A percentile compares a stretch with the other conserved stretches of the same genome.
Evolutionary conservation across 2,797 vertebrate genomes (phyloP).

Genomic region (Artibeus jamaicensis): DNA sequence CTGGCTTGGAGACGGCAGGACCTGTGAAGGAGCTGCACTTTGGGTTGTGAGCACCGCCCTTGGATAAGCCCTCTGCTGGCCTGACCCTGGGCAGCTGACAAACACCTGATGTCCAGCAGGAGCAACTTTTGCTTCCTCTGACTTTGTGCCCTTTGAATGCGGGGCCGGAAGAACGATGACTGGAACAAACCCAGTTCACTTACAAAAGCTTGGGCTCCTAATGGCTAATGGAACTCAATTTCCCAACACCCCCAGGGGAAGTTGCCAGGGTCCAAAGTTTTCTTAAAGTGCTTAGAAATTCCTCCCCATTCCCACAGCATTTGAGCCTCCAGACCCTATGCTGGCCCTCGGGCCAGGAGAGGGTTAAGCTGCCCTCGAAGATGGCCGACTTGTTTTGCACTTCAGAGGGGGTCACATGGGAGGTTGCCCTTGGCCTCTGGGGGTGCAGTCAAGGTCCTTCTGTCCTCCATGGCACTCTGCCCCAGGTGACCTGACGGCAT

Average conservation of each 20-base stretch:
- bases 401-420: constrained; percentile 2
- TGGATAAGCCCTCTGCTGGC: not conserved
- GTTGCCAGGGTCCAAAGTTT: not conserved
- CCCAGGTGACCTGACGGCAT: not conserved
- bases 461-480: constrained; percentile 42
- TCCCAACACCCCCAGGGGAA: not conserved
- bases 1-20: not conserved
- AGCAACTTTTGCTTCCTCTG: not conserved
- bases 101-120: not conserved
- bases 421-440: constrained; percentile 59
- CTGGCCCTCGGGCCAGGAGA: not conserved
- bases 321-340: not conserved
- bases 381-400: constrained; percentile 61
- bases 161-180: not conserved
- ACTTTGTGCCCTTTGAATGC: not conserved
- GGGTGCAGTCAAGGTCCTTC: constrained; percentile 54
- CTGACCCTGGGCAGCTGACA: not conserved
- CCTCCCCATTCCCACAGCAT: not conserved
- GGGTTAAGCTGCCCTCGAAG: constrained; percentile 45
- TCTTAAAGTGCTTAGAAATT: not conserved
- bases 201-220: not conserved
- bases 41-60: not conserved
- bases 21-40: not conserved
- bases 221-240: not conserved
- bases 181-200: not conserved